Evolutionary conservation across 2,797 vertebrate genomes (phyloP).

Genomic region (Eleutherodactylus coqui): DNA sequence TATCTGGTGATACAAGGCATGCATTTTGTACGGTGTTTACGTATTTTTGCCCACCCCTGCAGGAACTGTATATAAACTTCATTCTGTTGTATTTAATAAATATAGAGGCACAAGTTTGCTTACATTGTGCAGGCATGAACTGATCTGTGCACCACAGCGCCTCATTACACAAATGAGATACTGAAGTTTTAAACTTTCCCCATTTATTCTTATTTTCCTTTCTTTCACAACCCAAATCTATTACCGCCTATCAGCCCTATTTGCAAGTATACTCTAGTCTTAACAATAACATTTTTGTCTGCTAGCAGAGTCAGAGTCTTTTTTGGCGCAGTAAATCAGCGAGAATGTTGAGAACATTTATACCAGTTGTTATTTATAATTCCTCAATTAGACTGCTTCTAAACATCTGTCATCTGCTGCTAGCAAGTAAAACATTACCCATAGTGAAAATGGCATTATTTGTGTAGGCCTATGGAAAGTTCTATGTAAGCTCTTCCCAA

Average conservation of each 20-base stretch:
- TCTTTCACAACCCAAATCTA: not conserved
- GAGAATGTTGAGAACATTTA: not conserved
- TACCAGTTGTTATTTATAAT: conserved; percentile 47
- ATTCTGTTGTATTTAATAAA: no score
- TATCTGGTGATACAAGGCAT: no score
- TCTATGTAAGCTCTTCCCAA: conserved; percentile 2
- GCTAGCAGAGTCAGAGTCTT: not conserved
- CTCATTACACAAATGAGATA: no score
- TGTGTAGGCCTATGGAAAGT: conserved; percentile 34
- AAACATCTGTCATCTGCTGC: conserved; percentile 39
- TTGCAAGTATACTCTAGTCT: not conserved
- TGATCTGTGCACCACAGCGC: no score
- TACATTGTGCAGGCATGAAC: no score
- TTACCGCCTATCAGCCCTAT: not conserved
- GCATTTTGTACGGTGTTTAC: no score
- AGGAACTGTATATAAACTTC: no score
- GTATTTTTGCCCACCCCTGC: no score
- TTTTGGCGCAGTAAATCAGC: conserved; percentile 3
- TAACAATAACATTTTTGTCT: not conserved
- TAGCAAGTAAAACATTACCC: conserved; percentile 16
- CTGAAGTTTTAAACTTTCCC: not conserved
- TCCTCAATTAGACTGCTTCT: conserved; percentile 32
- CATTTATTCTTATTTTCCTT: not conserved
- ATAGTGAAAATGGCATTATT: conserved; percentile 12
- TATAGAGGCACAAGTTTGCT: no score